phyloP scores from a whole-genome alignment of 1,140 invertebrate species.

The Tyrophagus putrescentiae region DNA sequence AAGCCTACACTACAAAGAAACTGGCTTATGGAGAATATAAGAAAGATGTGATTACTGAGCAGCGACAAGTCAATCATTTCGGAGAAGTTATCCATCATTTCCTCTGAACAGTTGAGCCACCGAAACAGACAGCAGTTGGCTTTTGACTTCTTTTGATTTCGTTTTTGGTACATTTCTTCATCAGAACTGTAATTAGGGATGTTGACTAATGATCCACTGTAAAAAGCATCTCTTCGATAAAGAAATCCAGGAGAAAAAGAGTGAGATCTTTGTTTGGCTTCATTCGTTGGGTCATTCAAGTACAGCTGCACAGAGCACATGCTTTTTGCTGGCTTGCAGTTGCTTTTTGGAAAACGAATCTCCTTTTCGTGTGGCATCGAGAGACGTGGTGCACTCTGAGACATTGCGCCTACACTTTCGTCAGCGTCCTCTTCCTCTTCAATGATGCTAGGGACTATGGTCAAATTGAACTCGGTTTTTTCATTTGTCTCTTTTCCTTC shows the following conservation, averaged over 20 bases:
- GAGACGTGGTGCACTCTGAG: background rate
- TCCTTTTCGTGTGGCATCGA: background rate
- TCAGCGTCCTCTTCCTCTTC: background rate
- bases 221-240: slow-evolving; percentile 68
- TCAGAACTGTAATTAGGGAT: slow-evolving; percentile 38
- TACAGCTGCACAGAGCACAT: slow-evolving; percentile 8
- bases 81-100: slow-evolving; percentile 46
- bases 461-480: slow-evolving; percentile 1
- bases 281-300: slow-evolving; percentile 14
- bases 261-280: slow-evolving; percentile 1
- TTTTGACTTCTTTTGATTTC: slow-evolving; percentile 16
- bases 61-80: slow-evolving; percentile 73
- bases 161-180: background rate
- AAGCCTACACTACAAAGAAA: slow-evolving; percentile 92
- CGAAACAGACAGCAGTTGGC: slow-evolving; percentile 6
- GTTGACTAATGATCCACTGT: slow-evolving; percentile 60
- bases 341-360: background rate
- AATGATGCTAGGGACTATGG: background rate
- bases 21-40: slow-evolving; percentile 80
- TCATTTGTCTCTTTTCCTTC: background rate
- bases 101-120: slow-evolving; percentile 33
- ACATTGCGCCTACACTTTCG: background rate
- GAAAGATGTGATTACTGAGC: slow-evolving; percentile 66
- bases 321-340: slow-evolving; percentile 13
- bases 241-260: slow-evolving; percentile 33